Base-by-base conservation (phyloP, 1,140 invertebrate species). In the Cephus cinctus region DNA sequence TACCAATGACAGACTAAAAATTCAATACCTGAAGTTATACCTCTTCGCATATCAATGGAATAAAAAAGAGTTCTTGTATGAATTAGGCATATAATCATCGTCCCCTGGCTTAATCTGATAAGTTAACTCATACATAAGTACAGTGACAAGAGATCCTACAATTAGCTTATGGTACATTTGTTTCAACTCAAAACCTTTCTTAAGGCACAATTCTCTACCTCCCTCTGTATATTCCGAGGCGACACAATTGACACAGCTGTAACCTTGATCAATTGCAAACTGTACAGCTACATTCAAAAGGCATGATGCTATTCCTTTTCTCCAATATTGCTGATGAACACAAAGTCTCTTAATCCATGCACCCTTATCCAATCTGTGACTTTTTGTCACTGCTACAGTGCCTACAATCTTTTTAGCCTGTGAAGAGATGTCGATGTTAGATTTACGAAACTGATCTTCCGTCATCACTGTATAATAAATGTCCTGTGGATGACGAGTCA, bases 291-390 rank as follows among this genome's bases (percentile, higher is more conserved):
- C 65, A 43, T 76, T 74, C 4, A 81, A 42, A 8, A 81, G 56
- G 16, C 58, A 62, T 0, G 69, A 58, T 2, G 68, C 80, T 50
- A 82, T 68, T 34, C 77, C 75, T 52, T 76, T 75, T 14, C 69
- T 61, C 25, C 69, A 61, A 57, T 80, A 81, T 35, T 61, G 39
- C 34, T 71, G 51, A 8, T 67, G 64, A 9, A 83, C 79, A 23
- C 71, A 77, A 34, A 82, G 64, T 40, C 78, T 65, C 21, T 78
- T 71, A 6, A 83, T 70, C 78, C 79, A 82, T 2, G 79, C 79
- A 36, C 68, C 73, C 49, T 73, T 73, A n/a, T 71, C 69, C 11
- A 65, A 56, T 21, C 63, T 68, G 23, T 65, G 55, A 54, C 74
- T 77, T 47, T 75, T 73, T 11, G 61, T 64, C 1, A 81, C 56